Conservation (phyloP, 2,888 invertebrate genomes). For the Dione juno region DNA sequence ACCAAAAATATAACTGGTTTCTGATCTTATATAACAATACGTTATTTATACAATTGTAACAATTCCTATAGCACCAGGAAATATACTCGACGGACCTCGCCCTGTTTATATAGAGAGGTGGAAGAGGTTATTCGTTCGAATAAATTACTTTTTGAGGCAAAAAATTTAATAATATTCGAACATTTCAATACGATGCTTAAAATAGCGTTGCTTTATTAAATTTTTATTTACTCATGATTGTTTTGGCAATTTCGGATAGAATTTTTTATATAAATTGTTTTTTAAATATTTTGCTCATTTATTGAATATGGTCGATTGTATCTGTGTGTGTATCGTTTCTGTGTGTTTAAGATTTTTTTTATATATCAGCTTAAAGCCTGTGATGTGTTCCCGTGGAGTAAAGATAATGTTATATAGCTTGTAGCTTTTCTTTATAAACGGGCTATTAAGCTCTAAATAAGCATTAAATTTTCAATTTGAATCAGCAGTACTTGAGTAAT, state of each 20-base stretch:
- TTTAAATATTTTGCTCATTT: background rate
- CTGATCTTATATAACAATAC: background rate
- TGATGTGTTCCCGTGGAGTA: too few species aligned
- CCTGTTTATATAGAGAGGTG: conserved; percentile 14
- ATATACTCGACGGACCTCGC: background rate
- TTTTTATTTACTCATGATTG: conserved; percentile 6
- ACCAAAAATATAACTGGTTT: background rate
- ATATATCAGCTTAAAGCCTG: too few species aligned
- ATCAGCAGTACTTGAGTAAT: too few species aligned
- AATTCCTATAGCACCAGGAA: conserved; percentile 12
- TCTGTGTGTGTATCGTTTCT: too few species aligned
- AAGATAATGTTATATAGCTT: too few species aligned
- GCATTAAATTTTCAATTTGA: too few species aligned
- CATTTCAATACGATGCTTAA: conserved; percentile 19
- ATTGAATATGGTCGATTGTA: background rate
- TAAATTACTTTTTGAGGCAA: conserved; percentile 14
- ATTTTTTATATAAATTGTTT: background rate
- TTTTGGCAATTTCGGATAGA: conserved; percentile 1
- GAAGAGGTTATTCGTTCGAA: conserved; percentile 12
- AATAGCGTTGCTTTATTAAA: conserved; percentile 12
- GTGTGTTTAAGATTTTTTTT: too few species aligned
- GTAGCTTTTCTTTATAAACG: too few species aligned
- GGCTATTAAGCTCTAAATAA: too few species aligned
- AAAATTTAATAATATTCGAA: conserved; percentile 22
- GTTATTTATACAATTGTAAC: conserved; percentile 10